Base-by-base conservation (phyloP, 2,113 vertebrate species). In the Ictalurus furcatus region DNA sequence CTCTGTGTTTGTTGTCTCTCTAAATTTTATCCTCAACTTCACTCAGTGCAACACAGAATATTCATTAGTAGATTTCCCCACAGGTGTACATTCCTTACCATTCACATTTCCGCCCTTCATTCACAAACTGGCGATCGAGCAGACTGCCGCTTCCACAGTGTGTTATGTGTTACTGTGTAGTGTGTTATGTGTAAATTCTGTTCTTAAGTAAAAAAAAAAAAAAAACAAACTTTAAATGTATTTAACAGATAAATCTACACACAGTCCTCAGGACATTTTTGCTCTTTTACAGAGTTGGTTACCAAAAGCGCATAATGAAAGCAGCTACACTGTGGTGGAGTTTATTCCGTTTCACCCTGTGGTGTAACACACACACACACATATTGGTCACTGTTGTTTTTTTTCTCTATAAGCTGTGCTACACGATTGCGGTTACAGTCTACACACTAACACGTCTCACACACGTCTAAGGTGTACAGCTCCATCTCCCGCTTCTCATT, bases 211-310 rank as follows among this genome's bases (percentile, higher is more conserved):
- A 25, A 23, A 63, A 8, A 9, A 48, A 7, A 0, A 44, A 44
- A 44, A 44, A 44, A 44, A 58, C 6, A 44, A 25, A 25, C 3
- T 74, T 21, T 40, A 19, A 76, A 76, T 25, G 23, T 23, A 44
- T 76, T 23, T 44, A 48, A 73, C 8, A 25, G 37, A 76, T 1
- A 13, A 76, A 48, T 76, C 37, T 76, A 48, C 21, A 76, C 73
- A 76, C 37, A 48, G 23, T 44, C 21, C 37, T 76, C 73, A 48
- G 25, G 73, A 48, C 19, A 48, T 76, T 76, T 76, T 9, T 76
- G 19, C 73, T 23, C 48, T 79, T 91, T 88, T 21, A 48, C 1
- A 17, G 34, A 52, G 9, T 6, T 90, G 91, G 89, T 54, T 71
- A 16, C 48, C 89, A 40, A 30, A 52, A 48, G 74, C 12, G 8